A percentile compares a stretch with the other conserved stretches of the same genome.
phyloP scores from a whole-genome alignment of 2,888 invertebrate species.

The Bimastos eiseni region DNA sequence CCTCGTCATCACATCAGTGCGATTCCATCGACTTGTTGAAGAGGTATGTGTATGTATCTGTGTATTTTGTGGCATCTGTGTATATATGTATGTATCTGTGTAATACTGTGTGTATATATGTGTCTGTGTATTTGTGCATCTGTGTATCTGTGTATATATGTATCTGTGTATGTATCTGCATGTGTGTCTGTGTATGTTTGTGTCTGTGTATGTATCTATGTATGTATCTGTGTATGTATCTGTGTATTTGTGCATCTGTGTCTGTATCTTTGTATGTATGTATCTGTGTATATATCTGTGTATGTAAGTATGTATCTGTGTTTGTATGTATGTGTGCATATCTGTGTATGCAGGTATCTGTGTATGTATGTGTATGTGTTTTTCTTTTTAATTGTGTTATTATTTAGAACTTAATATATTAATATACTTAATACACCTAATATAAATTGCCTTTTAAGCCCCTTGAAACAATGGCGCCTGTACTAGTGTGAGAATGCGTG shows the following conservation, averaged over 20 bases:
- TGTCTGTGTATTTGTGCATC: too few species aligned
- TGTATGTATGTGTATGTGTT: neutral
- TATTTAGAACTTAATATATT: too few species aligned
- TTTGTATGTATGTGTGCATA: neutral
- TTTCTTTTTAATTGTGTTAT: too few species aligned
- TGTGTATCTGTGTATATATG: conserved; percentile 63
- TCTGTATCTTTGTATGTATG: too few species aligned
- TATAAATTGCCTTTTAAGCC: too few species aligned
- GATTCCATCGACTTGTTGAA: conserved; percentile 76
- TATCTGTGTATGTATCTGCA: neutral
- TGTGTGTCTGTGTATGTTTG: neutral
- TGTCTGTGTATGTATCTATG: neutral
- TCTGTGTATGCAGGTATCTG: neutral
- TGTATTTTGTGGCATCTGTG: neutral
- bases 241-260: too few species aligned
- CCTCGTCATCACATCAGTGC: conserved; percentile 74
- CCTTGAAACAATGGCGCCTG: too few species aligned
- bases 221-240: neutral
- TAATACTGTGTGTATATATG: neutral
- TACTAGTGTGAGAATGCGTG: too few species aligned
- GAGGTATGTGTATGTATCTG: conserved; percentile 65
- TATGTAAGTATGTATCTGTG: neutral
- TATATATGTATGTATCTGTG: neutral
- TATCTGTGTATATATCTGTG: too few species aligned
- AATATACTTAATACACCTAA: too few species aligned